phyloP scores from a whole-genome alignment of 2,797 vertebrate species.

The Glyptemys insculpta region DNA sequence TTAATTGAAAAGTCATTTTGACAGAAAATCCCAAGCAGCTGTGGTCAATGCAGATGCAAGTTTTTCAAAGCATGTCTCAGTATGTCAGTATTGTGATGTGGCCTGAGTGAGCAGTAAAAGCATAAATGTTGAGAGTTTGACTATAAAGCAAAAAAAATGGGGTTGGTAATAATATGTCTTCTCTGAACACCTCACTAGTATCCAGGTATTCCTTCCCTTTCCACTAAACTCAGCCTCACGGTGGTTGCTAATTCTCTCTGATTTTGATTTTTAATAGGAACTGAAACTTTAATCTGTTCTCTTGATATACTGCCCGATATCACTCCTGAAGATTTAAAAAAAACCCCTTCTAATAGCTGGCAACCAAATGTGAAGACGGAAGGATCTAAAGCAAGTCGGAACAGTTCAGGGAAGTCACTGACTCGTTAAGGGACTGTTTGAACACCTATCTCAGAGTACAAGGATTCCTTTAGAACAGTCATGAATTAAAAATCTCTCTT shows the following conservation, averaged over 20 bases:
- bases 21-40: neutral
- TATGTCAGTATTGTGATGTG: neutral
- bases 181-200: neutral
- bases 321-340: conserved; percentile 22
- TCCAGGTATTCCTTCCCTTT: conserved; percentile 46
- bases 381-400: fast-evolving
- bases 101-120: neutral
- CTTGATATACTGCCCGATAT: conserved; percentile 48
- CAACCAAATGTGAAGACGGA: neutral
- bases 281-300: conserved; percentile 35
- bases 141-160: neutral
- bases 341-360: neutral
- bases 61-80: neutral
- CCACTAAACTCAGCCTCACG: conserved; percentile 43
- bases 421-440: fast-evolving
- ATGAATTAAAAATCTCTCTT: neutral
- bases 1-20: neutral
- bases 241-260: conserved; percentile 41
- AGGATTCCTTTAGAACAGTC: fast-evolving
- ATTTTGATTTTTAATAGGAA: conserved; percentile 32
- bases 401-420: neutral
- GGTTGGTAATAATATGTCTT: neutral
- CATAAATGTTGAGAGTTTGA: neutral
- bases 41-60: neutral
- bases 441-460: neutral